These are phyloP conservation scores for Centropristis striata DNA, from an alignment of 2,113 vertebrate species.

Conservation along the genomic window DNA sequence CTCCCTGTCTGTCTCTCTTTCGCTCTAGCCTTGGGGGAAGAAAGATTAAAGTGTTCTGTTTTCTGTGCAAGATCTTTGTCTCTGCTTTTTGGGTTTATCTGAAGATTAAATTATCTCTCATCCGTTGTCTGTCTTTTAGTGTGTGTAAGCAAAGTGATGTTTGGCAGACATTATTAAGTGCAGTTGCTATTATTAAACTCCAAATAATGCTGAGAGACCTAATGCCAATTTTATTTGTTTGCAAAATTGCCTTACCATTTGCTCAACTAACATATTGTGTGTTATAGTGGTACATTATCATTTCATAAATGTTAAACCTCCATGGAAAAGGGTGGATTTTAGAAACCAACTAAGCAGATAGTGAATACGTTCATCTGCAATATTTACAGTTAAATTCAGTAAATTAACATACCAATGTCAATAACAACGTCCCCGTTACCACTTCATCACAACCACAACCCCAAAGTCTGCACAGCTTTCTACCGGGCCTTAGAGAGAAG, in stretches of 20 bases:
- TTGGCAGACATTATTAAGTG: conserved; percentile 59
- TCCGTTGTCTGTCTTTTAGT: conserved; percentile 65
- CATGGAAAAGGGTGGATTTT: conserved; percentile 1
- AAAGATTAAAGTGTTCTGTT: conserved; percentile 80
- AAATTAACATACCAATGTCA: conserved; percentile 21
- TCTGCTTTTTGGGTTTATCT: conserved; percentile 78
- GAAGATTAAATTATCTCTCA: conserved; percentile 75
- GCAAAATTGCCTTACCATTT: conserved; percentile 14
- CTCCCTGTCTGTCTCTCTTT: conserved; percentile 55
- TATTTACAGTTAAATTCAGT: conserved; percentile 15
- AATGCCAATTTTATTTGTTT: conserved; percentile 25
- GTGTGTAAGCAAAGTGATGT: conserved; percentile 66
- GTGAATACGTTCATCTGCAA: conserved; percentile 12
- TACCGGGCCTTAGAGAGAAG: conserved; percentile 3
- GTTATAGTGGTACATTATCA: not conserved
- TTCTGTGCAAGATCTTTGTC: conserved; percentile 78
- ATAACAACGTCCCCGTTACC: not conserved
- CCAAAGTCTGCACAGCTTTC: conserved; percentile 28
- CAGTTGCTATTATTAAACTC: conserved; percentile 51
- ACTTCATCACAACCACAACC: conserved; percentile 15
- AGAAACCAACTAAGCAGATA: not conserved
- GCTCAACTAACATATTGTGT: not conserved
- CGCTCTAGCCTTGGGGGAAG: conserved; percentile 57
- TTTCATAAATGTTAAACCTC: conserved; percentile 8
- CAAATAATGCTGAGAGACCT: conserved; percentile 33